Percentiles rank a stretch among this genome's conserved stretches.
These are phyloP conservation scores for Druceiella hillmani DNA, from an alignment of 2,888 invertebrate genomes.

Conservation along the genomic window DNA sequence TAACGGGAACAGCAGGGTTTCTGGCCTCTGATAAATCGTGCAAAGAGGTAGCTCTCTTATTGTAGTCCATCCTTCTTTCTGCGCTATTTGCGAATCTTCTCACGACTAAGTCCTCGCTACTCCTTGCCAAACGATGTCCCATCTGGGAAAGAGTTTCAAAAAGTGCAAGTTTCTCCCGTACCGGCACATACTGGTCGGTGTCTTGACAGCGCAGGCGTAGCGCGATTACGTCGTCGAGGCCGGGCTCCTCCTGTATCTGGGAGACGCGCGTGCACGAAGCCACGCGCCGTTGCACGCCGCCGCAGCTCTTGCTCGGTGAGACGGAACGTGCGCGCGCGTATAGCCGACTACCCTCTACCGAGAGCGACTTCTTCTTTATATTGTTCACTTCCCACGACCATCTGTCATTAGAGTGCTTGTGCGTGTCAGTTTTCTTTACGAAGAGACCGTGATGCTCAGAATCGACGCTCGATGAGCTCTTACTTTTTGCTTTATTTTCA, in stretches of 20 bases:
- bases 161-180: constrained; percentile 62
- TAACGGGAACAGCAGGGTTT: too few relatives aligned
- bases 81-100: constrained; percentile 34
- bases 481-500: too few relatives aligned
- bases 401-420: constrained; percentile 46
- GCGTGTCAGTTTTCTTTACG: constrained; percentile 32
- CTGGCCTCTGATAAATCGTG: too few relatives aligned
- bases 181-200: constrained; percentile 62
- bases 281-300: constrained; percentile 25
- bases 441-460: neutral
- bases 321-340: constrained; percentile 45
- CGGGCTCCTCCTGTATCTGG: neutral
- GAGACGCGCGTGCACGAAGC: constrained; percentile 13
- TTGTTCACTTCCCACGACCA: constrained; percentile 38
- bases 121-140: constrained; percentile 56
- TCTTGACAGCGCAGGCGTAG: constrained; percentile 51
- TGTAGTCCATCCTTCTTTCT: constrained; percentile 38
- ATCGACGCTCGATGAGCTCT: too few relatives aligned
- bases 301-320: constrained; percentile 32
- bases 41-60: constrained; percentile 59
- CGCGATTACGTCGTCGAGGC: constrained; percentile 28
- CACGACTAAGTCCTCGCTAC: constrained; percentile 54
- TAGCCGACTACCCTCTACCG: constrained; percentile 21
- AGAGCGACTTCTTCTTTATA: constrained; percentile 32
- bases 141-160: constrained; percentile 64